phyloP scores from a whole-genome alignment of 2,797 vertebrate genomes.

The Tolypeutes matacus region DNA sequence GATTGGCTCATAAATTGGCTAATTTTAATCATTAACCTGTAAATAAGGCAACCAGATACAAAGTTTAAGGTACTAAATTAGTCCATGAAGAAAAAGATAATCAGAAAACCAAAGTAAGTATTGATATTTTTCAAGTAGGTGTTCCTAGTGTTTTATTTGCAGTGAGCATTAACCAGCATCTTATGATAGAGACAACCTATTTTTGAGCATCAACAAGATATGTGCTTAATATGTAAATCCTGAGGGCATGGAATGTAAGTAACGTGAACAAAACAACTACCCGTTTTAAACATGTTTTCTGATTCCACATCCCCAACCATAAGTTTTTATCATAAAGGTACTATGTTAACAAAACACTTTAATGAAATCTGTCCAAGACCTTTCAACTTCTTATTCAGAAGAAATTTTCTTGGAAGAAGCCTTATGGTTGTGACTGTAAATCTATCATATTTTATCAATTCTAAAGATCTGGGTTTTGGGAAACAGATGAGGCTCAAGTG shows the following conservation, averaged over 20 bases:
- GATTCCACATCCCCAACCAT: background rate
- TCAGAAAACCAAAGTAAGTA: slow-evolving; percentile 3
- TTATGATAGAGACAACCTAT: background rate
- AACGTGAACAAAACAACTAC: background rate
- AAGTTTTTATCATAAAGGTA: slow-evolving; percentile 14
- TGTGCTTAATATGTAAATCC: background rate
- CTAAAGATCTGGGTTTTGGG: background rate
- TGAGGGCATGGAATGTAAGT: background rate
- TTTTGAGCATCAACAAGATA: background rate
- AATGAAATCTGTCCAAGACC: background rate
- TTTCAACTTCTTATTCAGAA: slow-evolving; percentile 41
- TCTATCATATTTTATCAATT: background rate
- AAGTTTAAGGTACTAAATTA: slow-evolving; percentile 25
- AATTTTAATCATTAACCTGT: slow-evolving; percentile 4
- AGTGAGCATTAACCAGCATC: background rate
- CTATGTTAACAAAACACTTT: background rate
- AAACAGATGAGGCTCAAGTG: too few relatives aligned
- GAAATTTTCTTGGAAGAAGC: background rate
- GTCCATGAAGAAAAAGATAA: slow-evolving; percentile 23
- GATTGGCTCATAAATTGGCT: background rate
- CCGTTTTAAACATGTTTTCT: slow-evolving; percentile 3
- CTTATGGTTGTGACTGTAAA: background rate
- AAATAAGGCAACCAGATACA: background rate
- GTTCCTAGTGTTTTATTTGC: slow-evolving; percentile 26
- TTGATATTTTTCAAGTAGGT: slow-evolving; percentile 10